These are phyloP conservation scores for Agonopterix subpropinquella DNA, from an alignment of 2,888 invertebrate species.

Conservation along the genomic window DNA sequence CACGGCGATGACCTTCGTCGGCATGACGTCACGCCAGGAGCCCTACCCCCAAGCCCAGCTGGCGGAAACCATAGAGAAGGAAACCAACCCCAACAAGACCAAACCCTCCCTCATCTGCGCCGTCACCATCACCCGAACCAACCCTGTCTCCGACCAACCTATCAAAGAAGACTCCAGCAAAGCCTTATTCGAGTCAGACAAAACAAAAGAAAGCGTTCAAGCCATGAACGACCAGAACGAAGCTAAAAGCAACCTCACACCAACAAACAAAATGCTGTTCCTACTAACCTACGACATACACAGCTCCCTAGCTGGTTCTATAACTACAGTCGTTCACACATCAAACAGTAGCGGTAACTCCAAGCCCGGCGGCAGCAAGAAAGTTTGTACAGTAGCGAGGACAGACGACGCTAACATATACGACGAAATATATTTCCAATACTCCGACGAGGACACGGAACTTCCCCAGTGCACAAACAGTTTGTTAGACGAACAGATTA, in stretches of 20 bases:
- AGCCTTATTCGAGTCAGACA: slow-evolving; percentile 55
- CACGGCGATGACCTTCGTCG: slow-evolving; percentile 65
- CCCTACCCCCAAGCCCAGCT: slow-evolving; percentile 47
- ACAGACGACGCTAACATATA: slow-evolving; percentile 56
- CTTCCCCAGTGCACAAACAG: slow-evolving; percentile 66
- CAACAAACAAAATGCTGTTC: slow-evolving; percentile 69
- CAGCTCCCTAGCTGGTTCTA: slow-evolving; percentile 70
- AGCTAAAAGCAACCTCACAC: slow-evolving; percentile 71
- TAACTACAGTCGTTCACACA: slow-evolving; percentile 59
- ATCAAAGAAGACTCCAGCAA: slow-evolving; percentile 60
- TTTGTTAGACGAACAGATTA: slow-evolving; percentile 63
- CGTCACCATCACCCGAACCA: slow-evolving; percentile 52
- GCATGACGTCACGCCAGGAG: slow-evolving; percentile 56
- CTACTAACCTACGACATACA: slow-evolving; percentile 83
- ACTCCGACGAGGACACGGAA: slow-evolving; percentile 76
- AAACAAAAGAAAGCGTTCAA: slow-evolving; percentile 72
- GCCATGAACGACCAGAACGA: slow-evolving; percentile 87
- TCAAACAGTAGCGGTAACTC: slow-evolving; percentile 65
- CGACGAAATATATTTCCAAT: slow-evolving; percentile 72
- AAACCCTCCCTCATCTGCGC: slow-evolving; percentile 63
- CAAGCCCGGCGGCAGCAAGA: slow-evolving; percentile 72
- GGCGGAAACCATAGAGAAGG: slow-evolving; percentile 50
- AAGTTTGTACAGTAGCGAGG: slow-evolving; percentile 55
- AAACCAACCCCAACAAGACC: slow-evolving; percentile 40
- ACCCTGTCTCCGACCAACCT: slow-evolving; percentile 40